A percentile compares a stretch with the other conserved stretches of the same genome.
Evolutionary conservation across 2,797 vertebrate genomes (phyloP).

Genomic region (Apogon hyalosoma): DNA sequence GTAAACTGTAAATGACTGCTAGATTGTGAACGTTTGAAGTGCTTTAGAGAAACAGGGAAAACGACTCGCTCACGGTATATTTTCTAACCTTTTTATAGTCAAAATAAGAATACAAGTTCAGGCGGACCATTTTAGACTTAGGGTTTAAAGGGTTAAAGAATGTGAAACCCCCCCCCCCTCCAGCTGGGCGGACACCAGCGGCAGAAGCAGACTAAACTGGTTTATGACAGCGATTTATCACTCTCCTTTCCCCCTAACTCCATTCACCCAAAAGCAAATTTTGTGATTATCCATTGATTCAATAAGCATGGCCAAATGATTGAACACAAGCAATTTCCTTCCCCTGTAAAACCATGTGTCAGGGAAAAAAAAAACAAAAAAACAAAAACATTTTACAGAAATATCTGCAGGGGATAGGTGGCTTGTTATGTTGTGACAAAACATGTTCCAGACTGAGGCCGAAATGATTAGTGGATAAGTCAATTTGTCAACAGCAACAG

Average conservation of each 20-base stretch:
- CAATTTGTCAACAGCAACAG: background rate
- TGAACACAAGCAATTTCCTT: conserved; percentile 47
- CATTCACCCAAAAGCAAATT: conserved; percentile 54
- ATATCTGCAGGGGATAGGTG: conserved; percentile 6
- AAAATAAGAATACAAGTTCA: too few species aligned
- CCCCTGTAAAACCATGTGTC: conserved; percentile 26
- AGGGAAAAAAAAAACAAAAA: background rate
- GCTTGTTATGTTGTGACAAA: conserved; percentile 31
- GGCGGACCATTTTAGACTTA: too few species aligned
- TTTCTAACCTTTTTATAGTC: too few species aligned
- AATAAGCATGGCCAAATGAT: conserved; percentile 61
- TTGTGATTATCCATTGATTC: conserved; percentile 69
- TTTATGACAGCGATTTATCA: conserved; percentile 77
- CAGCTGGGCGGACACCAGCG: conserved; percentile 50
- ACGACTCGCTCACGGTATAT: too few species aligned
- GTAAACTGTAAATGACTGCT: too few species aligned
- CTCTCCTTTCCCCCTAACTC: conserved; percentile 14
- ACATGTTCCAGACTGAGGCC: conserved; percentile 2
- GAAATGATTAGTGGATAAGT: conserved; percentile 1
- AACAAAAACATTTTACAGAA: conserved; percentile 1
- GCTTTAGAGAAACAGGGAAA: too few species aligned
- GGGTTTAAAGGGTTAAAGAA: conserved; percentile 1
- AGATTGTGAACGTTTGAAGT: too few species aligned
- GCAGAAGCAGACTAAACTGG: conserved; percentile 39
- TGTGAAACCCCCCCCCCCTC: conserved; percentile 36